These are phyloP conservation scores for Dolomedes plantarius DNA, from an alignment of 2,888 invertebrate species.

Conservation along the genomic window DNA sequence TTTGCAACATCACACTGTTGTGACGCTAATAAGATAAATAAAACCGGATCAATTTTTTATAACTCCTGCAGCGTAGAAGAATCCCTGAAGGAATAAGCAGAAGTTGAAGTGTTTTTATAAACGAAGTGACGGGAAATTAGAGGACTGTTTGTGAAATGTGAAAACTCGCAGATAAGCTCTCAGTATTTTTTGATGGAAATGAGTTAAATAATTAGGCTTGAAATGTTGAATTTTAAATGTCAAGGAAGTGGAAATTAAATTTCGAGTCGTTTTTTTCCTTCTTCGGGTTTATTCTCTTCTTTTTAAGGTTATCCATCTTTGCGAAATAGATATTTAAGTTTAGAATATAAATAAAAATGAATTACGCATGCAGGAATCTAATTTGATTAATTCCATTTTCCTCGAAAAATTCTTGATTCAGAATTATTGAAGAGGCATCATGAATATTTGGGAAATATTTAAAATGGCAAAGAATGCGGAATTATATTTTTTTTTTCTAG, in stretches of 20 bases:
- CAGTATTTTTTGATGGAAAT: constrained; percentile 64
- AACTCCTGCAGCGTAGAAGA: constrained; percentile 16
- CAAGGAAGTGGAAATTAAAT: constrained; percentile 58
- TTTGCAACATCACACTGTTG: constrained; percentile 60
- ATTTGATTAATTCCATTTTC: constrained; percentile 59
- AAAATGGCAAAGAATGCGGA: neutral
- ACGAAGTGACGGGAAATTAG: constrained; percentile 33
- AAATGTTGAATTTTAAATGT: constrained; percentile 68
- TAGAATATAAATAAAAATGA: constrained; percentile 28
- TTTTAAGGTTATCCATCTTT: constrained; percentile 15
- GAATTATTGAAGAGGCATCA: neutral
- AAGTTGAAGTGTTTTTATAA: constrained; percentile 48
- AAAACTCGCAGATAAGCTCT: constrained; percentile 51
- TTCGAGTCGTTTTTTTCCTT: constrained; percentile 41
- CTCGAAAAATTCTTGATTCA: neutral
- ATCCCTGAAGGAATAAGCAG: constrained; percentile 36
- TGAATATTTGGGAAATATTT: constrained; percentile 12
- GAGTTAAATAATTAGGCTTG: constrained; percentile 60
- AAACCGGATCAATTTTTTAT: constrained; percentile 49
- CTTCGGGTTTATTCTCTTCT: constrained; percentile 4
- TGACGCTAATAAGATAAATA: constrained; percentile 66
- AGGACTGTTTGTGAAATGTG: constrained; percentile 54
- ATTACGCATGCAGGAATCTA: constrained; percentile 32
- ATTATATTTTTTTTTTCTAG: neutral
- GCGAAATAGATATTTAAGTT: constrained; percentile 17